Percentiles rank a stretch among this genome's conserved stretches.
Evolutionary conservation across 2,888 invertebrate species (phyloP).

Genomic region (Drosophila borborema): DNA sequence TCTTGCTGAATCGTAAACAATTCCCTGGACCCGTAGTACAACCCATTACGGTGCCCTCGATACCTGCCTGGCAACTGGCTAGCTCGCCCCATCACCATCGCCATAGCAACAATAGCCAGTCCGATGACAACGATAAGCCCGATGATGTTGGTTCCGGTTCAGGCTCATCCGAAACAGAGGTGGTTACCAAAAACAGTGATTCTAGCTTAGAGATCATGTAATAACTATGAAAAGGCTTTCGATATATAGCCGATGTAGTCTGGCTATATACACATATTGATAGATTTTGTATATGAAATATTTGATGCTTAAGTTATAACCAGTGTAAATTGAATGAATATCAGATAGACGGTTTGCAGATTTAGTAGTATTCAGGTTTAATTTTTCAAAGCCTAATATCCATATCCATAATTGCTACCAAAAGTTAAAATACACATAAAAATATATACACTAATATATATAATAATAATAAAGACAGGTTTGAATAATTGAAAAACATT

Average conservation of each 20-base stretch:
- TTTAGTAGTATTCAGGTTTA: conserved; percentile 37
- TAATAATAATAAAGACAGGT: conserved; percentile 59
- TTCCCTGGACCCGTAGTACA: conserved; percentile 90
- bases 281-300: conserved; percentile 21
- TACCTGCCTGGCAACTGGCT: conserved; percentile 92
- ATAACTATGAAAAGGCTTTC: conserved; percentile 76
- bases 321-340: conserved; percentile 39
- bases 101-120: conserved; percentile 79
- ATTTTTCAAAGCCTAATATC: conserved; percentile 38
- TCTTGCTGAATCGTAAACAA: conserved; percentile 91
- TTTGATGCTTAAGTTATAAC: conserved; percentile 23
- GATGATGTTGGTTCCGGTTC: conserved; percentile 88
- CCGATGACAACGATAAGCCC: conserved; percentile 85
- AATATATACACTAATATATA: conserved; percentile 55
- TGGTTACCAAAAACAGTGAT: conserved; percentile 91
- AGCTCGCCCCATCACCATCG: conserved; percentile 84
- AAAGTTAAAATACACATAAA: conserved; percentile 44
- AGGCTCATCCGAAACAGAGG: conserved; percentile 90
- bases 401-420: conserved; percentile 53
- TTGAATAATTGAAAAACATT: conserved; percentile 72
- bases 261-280: conserved; percentile 26
- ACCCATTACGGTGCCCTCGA: conserved; percentile 87
- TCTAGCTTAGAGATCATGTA: conserved; percentile 91
- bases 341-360: conserved; percentile 31
- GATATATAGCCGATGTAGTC: conserved; percentile 13